These are phyloP conservation scores for Neotoma lepida DNA, from an alignment of 2,113 vertebrate species.

Conservation along the genomic window DNA sequence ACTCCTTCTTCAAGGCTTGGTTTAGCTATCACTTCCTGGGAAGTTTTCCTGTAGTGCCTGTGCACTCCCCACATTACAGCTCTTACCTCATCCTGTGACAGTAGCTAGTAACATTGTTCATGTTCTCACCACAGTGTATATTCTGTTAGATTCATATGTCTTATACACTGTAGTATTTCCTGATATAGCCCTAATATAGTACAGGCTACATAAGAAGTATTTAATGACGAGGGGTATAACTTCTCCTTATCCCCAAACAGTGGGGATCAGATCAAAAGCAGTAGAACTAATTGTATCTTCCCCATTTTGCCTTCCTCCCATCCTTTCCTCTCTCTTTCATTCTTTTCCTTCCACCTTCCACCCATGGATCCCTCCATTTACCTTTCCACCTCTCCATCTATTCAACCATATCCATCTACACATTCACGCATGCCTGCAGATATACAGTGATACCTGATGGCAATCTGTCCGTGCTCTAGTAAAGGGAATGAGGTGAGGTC, in stretches of 20 bases:
- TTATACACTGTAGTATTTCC: not conserved
- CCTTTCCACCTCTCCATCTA: not conserved
- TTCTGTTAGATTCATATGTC: not conserved
- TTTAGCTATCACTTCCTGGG: not conserved
- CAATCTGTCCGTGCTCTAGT: not conserved
- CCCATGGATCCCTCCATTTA: not conserved
- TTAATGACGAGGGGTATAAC: not conserved
- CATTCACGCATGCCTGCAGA: not conserved
- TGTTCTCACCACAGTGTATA: not conserved
- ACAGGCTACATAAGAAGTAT: not conserved
- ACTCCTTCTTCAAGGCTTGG: constrained; percentile 1
- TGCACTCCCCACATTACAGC: not conserved
- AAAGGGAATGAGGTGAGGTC: not conserved
- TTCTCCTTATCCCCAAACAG: not conserved
- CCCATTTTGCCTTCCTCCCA: not conserved
- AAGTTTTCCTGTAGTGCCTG: not conserved
- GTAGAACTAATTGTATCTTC: not conserved
- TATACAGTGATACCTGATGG: not conserved
- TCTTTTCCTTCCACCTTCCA: too few relatives aligned
- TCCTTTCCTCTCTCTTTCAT: not conserved
- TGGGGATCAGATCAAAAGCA: not conserved
- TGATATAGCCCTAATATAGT: not conserved
- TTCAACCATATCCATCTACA: not conserved
- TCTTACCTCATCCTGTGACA: not conserved
- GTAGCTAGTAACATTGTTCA: not conserved